Evolutionary conservation across 30 jellyfish, hydroid and myxozoan species (phyloP).

Genomic region (Pelagia noctiluca): DNA sequence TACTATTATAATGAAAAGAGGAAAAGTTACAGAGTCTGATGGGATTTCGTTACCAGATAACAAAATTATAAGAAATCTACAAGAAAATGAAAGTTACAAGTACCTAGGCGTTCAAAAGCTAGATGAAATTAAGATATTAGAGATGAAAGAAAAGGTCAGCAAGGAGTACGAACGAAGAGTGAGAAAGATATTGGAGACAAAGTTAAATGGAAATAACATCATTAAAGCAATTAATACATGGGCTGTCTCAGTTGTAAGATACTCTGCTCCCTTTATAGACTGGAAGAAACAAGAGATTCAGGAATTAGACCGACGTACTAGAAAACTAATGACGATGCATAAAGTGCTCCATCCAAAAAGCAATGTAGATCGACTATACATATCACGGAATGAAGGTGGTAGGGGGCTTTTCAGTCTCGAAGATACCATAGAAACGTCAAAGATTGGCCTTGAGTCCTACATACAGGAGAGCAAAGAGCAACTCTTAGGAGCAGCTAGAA

Average conservation of each 20-base stretch:
- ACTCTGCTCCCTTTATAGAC: conserved; percentile 22
- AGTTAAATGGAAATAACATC: conserved; percentile 14
- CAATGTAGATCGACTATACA: conserved; percentile 35
- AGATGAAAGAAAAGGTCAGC: conserved; percentile 28
- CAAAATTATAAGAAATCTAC: conserved; percentile 3
- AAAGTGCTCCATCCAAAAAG: conserved; percentile 47
- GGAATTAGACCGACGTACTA: conserved; percentile 31
- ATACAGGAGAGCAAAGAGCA: conserved; percentile 16
- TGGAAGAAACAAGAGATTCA: conserved; percentile 27
- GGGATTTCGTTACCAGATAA: background rate
- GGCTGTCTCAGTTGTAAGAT: conserved; percentile 28
- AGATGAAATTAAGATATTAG: background rate
- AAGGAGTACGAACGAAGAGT: conserved; percentile 14
- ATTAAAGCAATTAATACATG: conserved; percentile 47
- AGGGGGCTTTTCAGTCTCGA: conserved; percentile 42
- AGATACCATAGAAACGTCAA: conserved; percentile 27
- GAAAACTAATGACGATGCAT: conserved; percentile 11
- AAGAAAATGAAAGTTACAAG: conserved; percentile 11
- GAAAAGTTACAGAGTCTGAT: conserved; percentile 16
- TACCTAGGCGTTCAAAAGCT: conserved; percentile 29
- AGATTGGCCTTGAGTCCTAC: conserved; percentile 24
- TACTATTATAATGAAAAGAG: conserved; percentile 40
- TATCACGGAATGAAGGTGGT: conserved; percentile 55
- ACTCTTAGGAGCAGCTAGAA: conserved; percentile 30
- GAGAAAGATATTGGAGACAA: conserved; percentile 6